These are phyloP conservation scores for Corythucha ciliata DNA, from an alignment of 2,888 invertebrate genomes.

Conservation along the genomic window DNA sequence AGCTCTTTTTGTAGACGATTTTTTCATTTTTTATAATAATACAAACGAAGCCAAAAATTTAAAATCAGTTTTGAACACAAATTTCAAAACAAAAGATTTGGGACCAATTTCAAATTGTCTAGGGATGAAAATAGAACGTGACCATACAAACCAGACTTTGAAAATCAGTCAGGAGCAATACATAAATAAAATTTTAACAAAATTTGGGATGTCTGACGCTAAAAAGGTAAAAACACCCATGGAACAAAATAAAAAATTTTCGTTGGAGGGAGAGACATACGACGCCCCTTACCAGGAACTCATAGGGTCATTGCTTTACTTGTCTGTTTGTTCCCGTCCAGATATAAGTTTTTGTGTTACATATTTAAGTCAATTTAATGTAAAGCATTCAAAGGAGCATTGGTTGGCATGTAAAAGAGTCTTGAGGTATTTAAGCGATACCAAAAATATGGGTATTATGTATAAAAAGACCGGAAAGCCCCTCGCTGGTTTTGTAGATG, in stretches of 20 bases:
- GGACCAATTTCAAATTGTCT: conserved; percentile 3
- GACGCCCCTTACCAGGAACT: conserved; percentile 24
- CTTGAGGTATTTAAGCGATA: conserved; percentile 24
- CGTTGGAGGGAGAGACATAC: conserved; percentile 1
- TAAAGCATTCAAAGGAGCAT: conserved; percentile 3
- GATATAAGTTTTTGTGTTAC: conserved; percentile 28
- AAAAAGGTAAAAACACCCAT: conserved; percentile 6
- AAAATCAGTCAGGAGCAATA: conserved; percentile 2
- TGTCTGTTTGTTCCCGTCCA: conserved; percentile 20
- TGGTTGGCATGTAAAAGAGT: conserved; percentile 21
- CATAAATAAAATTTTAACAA: not conserved
- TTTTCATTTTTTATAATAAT: not conserved
- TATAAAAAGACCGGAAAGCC: too few species aligned
- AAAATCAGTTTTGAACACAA: not conserved
- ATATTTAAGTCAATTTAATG: conserved; percentile 17
- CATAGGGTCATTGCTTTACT: conserved; percentile 28
- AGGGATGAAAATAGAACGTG: conserved; percentile 7
- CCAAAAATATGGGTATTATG: conserved; percentile 12
- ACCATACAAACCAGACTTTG: not conserved
- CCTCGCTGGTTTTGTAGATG: conserved; percentile 34
- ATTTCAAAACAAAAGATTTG: conserved; percentile 5
- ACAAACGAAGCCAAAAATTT: not conserved
- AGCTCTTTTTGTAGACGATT: conserved; percentile 10
- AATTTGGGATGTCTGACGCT: conserved; percentile 1
- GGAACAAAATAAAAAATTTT: not conserved